Base-by-base conservation (phyloP, 2,888 invertebrate genomes). In the Taphrorychus bicolor region DNA sequence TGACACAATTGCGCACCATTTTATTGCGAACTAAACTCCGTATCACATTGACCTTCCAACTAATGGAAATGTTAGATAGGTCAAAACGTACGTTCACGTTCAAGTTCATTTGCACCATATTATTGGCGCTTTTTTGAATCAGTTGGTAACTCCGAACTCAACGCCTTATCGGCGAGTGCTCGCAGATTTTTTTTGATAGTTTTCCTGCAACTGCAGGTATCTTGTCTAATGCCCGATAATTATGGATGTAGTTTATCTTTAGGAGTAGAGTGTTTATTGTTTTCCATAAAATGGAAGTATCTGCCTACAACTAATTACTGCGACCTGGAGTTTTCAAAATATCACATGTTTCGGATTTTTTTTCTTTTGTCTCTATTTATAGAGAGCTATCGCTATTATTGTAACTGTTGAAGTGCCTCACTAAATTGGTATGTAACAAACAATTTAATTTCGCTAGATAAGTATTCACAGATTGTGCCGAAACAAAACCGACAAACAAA, bases 11-110 rank as follows among this genome's bases (percentile, higher is more conserved):
- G 45, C 45, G 45, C 45, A 17, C 14, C 9, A 45, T 45, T 45
- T 17, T 32, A 32, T 32, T 32, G 9, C 45, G 14, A 45, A 14
- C 2, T 16, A n/a, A 45, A 45, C 45, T 45, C 17, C 16, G 45
- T 45, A 45, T 45, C 45, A 16, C 45, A 45, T 5, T 45, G 45
- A 45, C 45, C 45, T 45, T 45, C 45, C 45, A 14, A 45, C 45
- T 45, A 45, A 45, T 17, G 45, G 45, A 45, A 17, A 45, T 17
- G 45, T 45, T 45, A 45, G 45, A 45, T 45, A 45, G 45, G 45
- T 45, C 45, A 45, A 45, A 45, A 7, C 45, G 45, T 45, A 45
- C 45, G 3, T 42, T 42, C 42, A 42, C 42, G 1, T 45, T 45
- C 45, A 45, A 45, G 45, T 45, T 45, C 45, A 45, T 16, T 45